Percentiles rank a stretch among this genome's conserved stretches.
phyloP scores from a whole-genome alignment of 2,888 invertebrate species.

The Metallyticus violacea region DNA sequence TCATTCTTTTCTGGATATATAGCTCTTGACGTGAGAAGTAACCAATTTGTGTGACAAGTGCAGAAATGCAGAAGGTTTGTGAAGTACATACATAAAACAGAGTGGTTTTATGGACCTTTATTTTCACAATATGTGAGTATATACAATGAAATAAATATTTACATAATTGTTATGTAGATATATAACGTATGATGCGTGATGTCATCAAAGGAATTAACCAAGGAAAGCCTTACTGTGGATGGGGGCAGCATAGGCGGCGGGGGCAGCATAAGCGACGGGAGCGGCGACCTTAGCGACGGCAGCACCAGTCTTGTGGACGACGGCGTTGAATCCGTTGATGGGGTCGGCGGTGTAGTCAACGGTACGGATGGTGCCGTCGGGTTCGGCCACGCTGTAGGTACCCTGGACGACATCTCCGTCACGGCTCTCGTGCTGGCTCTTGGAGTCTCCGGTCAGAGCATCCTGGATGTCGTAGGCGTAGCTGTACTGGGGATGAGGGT shows the following conservation, averaged over 20 bases:
- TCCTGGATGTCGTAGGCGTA: constrained; percentile 32
- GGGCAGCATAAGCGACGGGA: constrained; percentile 37
- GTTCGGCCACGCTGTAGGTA: constrained; percentile 22
- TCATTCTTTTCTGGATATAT: too few relatives aligned
- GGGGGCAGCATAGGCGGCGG: constrained; percentile 2
- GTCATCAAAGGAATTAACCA: background rate
- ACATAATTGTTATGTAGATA: background rate
- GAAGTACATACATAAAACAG: too few relatives aligned
- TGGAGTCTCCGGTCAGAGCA: constrained; percentile 32
- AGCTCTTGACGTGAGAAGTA: too few relatives aligned
- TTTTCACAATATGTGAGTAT: background rate
- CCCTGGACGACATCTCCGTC: constrained; percentile 27
- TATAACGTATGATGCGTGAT: background rate
- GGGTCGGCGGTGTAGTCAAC: constrained; percentile 29
- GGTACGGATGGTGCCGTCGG: constrained; percentile 30
- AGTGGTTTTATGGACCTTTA: background rate
- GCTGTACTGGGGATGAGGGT: constrained; percentile 33
- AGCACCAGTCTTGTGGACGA: constrained; percentile 25
- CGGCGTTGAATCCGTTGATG: constrained; percentile 19
- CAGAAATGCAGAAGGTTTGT: too few relatives aligned
- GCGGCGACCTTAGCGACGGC: constrained; percentile 37
- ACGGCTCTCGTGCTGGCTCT: constrained; percentile 28
- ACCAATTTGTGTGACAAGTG: too few relatives aligned
- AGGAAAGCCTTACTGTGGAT: background rate
- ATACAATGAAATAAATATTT: background rate